Conservation (phyloP, 2,113 vertebrate species). For the Tychaedon coryphoeus region DNA sequence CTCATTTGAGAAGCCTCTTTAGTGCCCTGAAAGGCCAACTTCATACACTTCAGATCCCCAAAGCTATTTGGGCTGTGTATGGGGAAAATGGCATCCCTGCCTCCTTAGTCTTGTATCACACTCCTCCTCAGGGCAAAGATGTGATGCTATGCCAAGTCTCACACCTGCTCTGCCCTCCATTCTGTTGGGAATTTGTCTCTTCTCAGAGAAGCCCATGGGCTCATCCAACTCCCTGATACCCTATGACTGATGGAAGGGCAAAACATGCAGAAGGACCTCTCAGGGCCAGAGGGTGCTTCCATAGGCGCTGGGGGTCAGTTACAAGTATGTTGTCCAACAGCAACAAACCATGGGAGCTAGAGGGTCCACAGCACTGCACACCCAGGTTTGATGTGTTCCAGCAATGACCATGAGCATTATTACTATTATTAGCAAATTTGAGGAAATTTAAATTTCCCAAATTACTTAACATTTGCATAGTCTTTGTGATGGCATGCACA, state of each 20-base stretch:
- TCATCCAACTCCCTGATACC: accelerated
- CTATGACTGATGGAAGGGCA: not conserved
- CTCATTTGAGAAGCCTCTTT: not conserved
- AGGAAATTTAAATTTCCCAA: not conserved
- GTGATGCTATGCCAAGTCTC: not conserved
- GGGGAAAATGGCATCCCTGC: not conserved
- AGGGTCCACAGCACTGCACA: not conserved
- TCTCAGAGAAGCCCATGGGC: not conserved
- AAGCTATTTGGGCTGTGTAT: not conserved
- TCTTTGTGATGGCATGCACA: not conserved
- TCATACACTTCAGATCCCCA: not conserved
- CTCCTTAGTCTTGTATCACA: not conserved
- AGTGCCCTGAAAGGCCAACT: not conserved
- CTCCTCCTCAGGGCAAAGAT: not conserved
- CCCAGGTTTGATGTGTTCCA: not conserved
- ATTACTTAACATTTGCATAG: not conserved
- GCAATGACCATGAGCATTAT: not conserved
- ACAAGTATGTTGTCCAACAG: not conserved
- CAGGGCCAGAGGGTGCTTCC: not conserved
- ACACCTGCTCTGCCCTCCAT: not conserved
- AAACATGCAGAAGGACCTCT: not conserved
- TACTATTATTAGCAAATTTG: not conserved
- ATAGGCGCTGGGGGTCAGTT: not conserved
- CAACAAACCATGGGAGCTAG: accelerated
- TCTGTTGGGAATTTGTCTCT: not conserved